These are phyloP conservation scores for Stigmatopora argus DNA, from an alignment of 2,113 vertebrate genomes.

Conservation along the genomic window DNA sequence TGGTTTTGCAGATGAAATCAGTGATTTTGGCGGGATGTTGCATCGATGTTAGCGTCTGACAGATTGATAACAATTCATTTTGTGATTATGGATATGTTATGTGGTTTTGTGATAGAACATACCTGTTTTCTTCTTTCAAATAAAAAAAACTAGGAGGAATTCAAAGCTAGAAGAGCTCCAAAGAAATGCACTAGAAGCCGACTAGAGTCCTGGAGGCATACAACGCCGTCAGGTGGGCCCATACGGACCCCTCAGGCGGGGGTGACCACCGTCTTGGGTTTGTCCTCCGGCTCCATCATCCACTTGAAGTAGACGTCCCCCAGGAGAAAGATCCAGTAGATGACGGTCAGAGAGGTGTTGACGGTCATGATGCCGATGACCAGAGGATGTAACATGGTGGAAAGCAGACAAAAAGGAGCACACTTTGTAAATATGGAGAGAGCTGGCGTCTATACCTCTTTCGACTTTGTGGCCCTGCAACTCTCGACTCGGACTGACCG, in stretches of 20 bases:
- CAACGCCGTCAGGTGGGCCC: conserved; percentile 22
- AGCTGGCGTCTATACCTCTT: conserved; percentile 21
- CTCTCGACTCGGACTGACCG: conserved; percentile 35
- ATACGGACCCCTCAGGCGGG: conserved; percentile 47
- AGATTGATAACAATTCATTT: too few species aligned
- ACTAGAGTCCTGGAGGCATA: conserved; percentile 22
- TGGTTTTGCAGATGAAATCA: too few species aligned
- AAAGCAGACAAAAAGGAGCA: not conserved
- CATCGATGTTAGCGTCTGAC: too few species aligned
- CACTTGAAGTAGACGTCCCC: conserved; percentile 53
- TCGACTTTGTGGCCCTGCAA: conserved; percentile 29
- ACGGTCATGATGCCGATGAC: conserved; percentile 56
- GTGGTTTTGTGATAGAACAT: conserved; percentile 5
- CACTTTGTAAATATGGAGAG: conserved; percentile 1
- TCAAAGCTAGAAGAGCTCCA: conserved; percentile 17
- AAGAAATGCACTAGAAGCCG: conserved; percentile 38
- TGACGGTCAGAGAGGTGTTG: conserved; percentile 53
- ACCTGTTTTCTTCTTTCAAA: conserved; percentile 34
- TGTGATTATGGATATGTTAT: too few species aligned
- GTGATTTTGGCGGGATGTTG: too few species aligned
- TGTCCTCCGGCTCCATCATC: conserved; percentile 45
- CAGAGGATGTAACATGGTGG: conserved; percentile 63
- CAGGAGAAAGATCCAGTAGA: conserved; percentile 63
- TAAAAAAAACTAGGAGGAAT: not conserved
- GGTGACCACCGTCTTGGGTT: conserved; percentile 47